These are phyloP conservation scores for Butorides virescens DNA, from an alignment of 2,113 vertebrate species.

Conservation along the genomic window DNA sequence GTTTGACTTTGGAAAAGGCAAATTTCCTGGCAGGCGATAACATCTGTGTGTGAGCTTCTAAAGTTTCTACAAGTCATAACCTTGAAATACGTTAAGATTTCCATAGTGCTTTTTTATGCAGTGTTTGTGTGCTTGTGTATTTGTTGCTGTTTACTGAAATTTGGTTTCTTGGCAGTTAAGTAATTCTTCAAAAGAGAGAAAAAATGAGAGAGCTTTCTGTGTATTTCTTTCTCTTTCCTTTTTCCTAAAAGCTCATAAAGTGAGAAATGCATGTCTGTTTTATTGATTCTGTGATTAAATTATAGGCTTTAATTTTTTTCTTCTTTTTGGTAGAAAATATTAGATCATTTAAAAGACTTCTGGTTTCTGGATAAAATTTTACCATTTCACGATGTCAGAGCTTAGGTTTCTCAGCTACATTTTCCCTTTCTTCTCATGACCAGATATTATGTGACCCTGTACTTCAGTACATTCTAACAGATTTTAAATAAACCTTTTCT, in stretches of 20 bases:
- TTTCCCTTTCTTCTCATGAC: not conserved
- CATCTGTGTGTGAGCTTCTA: not conserved
- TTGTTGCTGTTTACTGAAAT: not conserved
- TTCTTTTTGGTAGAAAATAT: not conserved
- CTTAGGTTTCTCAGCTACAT: not conserved
- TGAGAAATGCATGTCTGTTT: not conserved
- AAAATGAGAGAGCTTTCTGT: not conserved
- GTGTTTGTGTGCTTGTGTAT: not conserved
- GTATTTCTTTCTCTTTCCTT: not conserved
- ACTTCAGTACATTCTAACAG: not conserved
- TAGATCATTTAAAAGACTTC: not conserved
- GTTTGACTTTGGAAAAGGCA: not conserved
- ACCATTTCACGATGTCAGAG: not conserved
- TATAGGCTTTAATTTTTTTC: not conserved
- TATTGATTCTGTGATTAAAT: not conserved
- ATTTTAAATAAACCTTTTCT: conserved; percentile 56
- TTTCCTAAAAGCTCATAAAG: not conserved
- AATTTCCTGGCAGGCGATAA: not conserved
- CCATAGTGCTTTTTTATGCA: not conserved
- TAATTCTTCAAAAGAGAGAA: not conserved
- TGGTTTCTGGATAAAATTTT: not conserved
- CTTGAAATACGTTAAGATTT: not conserved
- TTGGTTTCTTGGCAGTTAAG: not conserved
- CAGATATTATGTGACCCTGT: not conserved
- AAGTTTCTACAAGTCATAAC: not conserved